Conservation (phyloP, 2,113 vertebrate genomes). For the Eublepharis macularius region DNA sequence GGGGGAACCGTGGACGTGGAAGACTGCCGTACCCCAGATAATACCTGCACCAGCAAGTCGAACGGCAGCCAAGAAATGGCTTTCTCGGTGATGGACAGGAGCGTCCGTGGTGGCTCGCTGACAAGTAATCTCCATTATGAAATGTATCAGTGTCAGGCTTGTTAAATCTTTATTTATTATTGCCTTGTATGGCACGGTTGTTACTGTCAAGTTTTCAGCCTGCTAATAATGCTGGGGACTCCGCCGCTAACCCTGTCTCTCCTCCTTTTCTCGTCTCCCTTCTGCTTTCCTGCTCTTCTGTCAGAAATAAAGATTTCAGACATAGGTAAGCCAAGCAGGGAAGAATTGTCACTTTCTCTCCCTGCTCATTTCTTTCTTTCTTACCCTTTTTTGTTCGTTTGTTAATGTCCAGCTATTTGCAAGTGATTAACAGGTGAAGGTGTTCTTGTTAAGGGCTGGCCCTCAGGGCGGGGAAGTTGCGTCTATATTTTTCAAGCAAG, state of each 20-base stretch:
- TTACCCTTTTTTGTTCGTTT: background rate
- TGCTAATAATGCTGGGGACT: constrained; percentile 78
- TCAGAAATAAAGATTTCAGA: constrained; percentile 99
- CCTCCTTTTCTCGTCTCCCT: constrained; percentile 80
- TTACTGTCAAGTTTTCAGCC: constrained; percentile 79
- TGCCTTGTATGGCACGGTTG: constrained; percentile 66
- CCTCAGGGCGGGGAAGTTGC: no score
- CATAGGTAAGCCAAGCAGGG: constrained; percentile 94
- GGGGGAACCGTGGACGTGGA: background rate
- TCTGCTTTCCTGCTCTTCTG: constrained; percentile 84
- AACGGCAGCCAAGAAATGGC: constrained; percentile 47
- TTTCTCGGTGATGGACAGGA: constrained; percentile 42
- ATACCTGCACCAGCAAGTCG: constrained; percentile 26
- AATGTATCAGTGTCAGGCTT: constrained; percentile 73
- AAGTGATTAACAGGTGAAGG: constrained; percentile 38
- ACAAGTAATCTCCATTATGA: constrained; percentile 67
- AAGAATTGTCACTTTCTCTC: constrained; percentile 67
- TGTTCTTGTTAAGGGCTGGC: background rate
- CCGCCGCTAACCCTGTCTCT: constrained; percentile 81
- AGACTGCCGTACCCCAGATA: constrained; percentile 4
- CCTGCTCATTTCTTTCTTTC: constrained; percentile 71
- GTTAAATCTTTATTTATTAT: constrained; percentile 77
- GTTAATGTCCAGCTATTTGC: constrained; percentile 59
- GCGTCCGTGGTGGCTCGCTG: constrained; percentile 64
- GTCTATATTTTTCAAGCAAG: background rate